phyloP scores from a whole-genome alignment of 2,113 vertebrate species.

The Haemorhous mexicanus region DNA sequence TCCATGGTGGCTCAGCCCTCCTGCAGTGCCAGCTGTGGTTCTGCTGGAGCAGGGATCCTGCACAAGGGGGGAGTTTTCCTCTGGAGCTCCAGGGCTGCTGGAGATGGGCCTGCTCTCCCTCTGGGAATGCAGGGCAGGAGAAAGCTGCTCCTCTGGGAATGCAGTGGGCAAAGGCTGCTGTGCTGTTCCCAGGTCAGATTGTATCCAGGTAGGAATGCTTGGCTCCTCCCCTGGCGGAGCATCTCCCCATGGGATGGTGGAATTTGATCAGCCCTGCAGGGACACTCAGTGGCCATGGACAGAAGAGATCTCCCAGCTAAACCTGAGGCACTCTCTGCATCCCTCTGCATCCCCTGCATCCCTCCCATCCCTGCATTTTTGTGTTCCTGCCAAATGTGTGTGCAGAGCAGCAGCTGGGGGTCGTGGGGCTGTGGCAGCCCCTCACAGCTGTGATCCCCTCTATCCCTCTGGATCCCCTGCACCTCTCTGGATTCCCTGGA shows the following conservation, averaged over 20 bases:
- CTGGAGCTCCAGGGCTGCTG: neutral
- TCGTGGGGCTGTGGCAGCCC: too few relatives aligned
- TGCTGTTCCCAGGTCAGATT: too few relatives aligned
- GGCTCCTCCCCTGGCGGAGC: neutral
- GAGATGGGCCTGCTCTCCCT: neutral
- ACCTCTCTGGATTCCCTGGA: too few relatives aligned
- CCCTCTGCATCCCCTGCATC: neutral
- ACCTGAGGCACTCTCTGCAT: neutral
- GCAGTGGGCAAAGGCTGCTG: too few relatives aligned
- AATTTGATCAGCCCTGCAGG: neutral
- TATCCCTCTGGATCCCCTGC: too few relatives aligned
- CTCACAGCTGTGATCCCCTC: too few relatives aligned
- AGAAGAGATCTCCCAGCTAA: neutral
- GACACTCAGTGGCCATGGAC: neutral
- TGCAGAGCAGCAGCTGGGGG: too few relatives aligned
- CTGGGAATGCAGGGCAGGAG: too few relatives aligned
- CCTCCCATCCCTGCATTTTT: too few relatives aligned
- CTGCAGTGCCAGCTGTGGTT: neutral
- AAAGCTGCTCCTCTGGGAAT: too few relatives aligned
- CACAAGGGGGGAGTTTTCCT: neutral
- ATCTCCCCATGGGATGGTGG: neutral
- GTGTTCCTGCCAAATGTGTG: too few relatives aligned
- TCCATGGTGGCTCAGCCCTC: neutral
- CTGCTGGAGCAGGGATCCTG: neutral
- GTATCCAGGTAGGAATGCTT: neutral